Base-by-base conservation (phyloP, 1,140 invertebrate genomes). In the Caenorhabditis inopinata region DNA sequence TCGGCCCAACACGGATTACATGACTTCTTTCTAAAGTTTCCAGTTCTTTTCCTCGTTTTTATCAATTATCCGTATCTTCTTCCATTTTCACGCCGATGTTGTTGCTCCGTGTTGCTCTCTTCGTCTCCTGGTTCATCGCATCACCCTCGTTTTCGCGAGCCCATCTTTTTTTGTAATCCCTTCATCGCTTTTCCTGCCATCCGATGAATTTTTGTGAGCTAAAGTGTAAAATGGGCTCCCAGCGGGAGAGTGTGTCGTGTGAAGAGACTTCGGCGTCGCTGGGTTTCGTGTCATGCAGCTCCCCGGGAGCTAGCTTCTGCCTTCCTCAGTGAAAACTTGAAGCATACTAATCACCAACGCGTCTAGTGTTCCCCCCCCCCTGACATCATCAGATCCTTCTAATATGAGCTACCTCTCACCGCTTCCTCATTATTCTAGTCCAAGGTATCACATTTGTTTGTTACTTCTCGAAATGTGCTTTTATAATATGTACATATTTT, bases 331-430 rank as follows among this genome's bases (percentile, higher is more conserved):
- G 51, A 68, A 68, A 32, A 68, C 11, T 29, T 32, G 35, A 68
- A 68, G 38, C 58, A 68, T 68, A 68, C 58, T 42, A 68, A 68
- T 38, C 51, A 58, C 58, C 25, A 12, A 9, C 11, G 2, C 12
- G n/a, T n/a, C 27, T 29, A 29, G 18, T 23, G 27, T 29, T 11
- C 32, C 2, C n/a, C 1, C 9, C 4, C 4, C 21, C n/a, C 32
- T 18, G 14, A 11, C n/a, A 38, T 12, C 4, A 1, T 38, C n/a
- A 9, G n/a, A 18, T 38, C 25, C 29, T 76, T 48, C 32, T 51
- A 62, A 35, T 74, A 83, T 81, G 79, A 83, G 82, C 49, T 83
- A 83, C 75, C 81, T 83, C 45, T 83, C 82, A 23, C 82, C 82
- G 12, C 82, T 83, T 42, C 82, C 82, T 62, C 82, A 83, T 48